Evolutionary conservation across 2,888 invertebrate species (phyloP), one percentile per base, ranked within the genome.

Genomic region (Limnephilus rhombicus): DNA sequence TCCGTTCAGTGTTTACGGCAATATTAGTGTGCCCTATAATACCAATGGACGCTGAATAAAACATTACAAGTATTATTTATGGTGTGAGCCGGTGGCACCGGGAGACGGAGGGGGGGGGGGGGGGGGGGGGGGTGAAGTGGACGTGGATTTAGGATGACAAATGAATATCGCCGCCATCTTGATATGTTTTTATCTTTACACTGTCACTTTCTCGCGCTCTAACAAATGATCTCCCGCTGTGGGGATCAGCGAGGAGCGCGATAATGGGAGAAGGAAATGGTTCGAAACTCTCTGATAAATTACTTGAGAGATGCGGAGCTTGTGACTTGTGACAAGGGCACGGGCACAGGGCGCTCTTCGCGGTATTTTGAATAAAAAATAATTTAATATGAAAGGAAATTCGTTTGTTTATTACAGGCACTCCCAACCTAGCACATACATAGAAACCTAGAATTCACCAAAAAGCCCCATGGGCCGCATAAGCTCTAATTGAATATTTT

Each of bases 111-210:
- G 80, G 34, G 18, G 34, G 34, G 5, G n/a, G 7, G 15, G 88
- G 7, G n/a, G 4, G 2, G 68, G 7, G 4, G 5, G 68, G 24
- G 68, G 68, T 68, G 68, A n/a, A 68, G 68, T 68, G 68, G 68
- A 68, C 68, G 68, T 24, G 68, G 88, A 29, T 86, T 86, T 53
- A 45, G 68, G 88, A 37, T 91, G 91, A 91, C 91, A 91, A 91
- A 91, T 91, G 91, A 91, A 86, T 41, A 41, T 81, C 29, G 80
- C 81, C 86, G 87, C 91, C 91, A 91, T 91, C 86, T 91, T 91
- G 80, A 68, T 41, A 34, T 87, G 80, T 87, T 91, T 87, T 85
- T 91, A 53, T 86, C 91, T 86, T 45, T 31, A 24, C 34, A 85
- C 80, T 91, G 91, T 91, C 91, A 91, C 41, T 87, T 68, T 37